Base-by-base conservation (phyloP, 2,113 vertebrate genomes). In the Myotis lucifugus region DNA sequence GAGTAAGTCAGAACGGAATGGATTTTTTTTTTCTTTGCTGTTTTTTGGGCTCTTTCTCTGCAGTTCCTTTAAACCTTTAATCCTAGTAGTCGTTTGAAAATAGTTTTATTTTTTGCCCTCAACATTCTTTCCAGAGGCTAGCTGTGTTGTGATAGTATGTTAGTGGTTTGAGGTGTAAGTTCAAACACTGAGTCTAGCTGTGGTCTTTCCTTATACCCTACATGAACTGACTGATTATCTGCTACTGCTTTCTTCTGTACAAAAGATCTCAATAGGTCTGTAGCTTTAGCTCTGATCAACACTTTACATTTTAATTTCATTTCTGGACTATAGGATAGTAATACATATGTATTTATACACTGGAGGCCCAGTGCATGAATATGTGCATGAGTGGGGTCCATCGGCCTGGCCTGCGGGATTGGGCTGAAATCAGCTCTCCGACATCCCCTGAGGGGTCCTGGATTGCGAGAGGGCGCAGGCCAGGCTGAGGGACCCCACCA, bases 251-350 rank as follows among this genome's bases (percentile, higher is more conserved):
- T 25, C 42, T 85, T 81, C 29, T 88, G 5, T 61, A 74, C 12
- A 81, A 8, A 73, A 66, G 40, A 74, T 8, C 37, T 81, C 27
- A 92, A 0, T 42, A 67, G 66, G 8, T 92, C 46, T 85, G 42
- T 92, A 40, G 56, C 56, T 85, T 92, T 81, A 69, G 32, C 34
- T 64, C 34, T 59, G 29, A 8, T 87, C 27, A 86, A 6, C 42
- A 77, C 42, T 67, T 81, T 64, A 52, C 4, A 32, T 87, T 93
- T 93, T 52, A 70, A 70, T 93, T 93, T 93, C 67, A 91, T 72
- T 85, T 94, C 21, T 73, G 50, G 40, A 79, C 23, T 46, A 18
- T 14, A 61, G 17, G 40, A 42, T 91, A 32, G 34, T 40, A 59
- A 81, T 81, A 32, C 42, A 74, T 59, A 56, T 27, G 3, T 46